phyloP scores from a whole-genome alignment of 2,888 invertebrate species.

The Leptinotarsa tumamoca region DNA sequence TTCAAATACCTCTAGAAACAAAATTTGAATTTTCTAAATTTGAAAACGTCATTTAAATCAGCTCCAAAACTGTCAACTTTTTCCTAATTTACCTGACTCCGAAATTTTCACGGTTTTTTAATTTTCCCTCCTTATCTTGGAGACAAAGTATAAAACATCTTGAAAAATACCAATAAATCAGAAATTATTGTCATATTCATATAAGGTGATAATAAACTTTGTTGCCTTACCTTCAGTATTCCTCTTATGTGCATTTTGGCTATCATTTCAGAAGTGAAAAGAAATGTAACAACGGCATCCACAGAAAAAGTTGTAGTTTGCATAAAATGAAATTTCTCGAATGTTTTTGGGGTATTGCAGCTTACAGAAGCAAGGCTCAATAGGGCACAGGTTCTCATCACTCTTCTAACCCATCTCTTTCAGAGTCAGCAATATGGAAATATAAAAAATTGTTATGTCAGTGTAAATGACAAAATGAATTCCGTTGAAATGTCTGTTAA shows the following conservation, averaged over 20 bases:
- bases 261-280: conserved; percentile 98
- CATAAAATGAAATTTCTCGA: conserved; percentile 87
- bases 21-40: too few relatives aligned
- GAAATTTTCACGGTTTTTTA: too few relatives aligned
- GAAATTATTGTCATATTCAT: too few relatives aligned
- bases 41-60: too few relatives aligned
- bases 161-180: too few relatives aligned
- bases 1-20: too few relatives aligned
- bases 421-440: conserved; percentile 17
- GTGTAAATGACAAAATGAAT: too few relatives aligned
- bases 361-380: conserved; percentile 96
- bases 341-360: conserved; percentile 97
- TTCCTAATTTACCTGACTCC: too few relatives aligned
- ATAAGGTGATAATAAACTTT: background rate
- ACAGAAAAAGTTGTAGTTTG: conserved; percentile 91
- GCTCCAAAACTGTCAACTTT: too few relatives aligned
- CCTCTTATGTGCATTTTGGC: conserved; percentile 98
- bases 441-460: background rate
- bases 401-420: conserved; percentile 88
- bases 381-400: conserved; percentile 90
- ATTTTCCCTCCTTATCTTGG: too few relatives aligned
- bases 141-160: too few relatives aligned
- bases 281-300: conserved; percentile 89
- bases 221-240: conserved; percentile 78
- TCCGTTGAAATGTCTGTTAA: too few relatives aligned